Percentiles rank a stretch among this genome's conserved stretches.
These are phyloP conservation scores for Augochlorella aurata DNA, from an alignment of 2,888 invertebrate genomes.

Conservation along the genomic window DNA sequence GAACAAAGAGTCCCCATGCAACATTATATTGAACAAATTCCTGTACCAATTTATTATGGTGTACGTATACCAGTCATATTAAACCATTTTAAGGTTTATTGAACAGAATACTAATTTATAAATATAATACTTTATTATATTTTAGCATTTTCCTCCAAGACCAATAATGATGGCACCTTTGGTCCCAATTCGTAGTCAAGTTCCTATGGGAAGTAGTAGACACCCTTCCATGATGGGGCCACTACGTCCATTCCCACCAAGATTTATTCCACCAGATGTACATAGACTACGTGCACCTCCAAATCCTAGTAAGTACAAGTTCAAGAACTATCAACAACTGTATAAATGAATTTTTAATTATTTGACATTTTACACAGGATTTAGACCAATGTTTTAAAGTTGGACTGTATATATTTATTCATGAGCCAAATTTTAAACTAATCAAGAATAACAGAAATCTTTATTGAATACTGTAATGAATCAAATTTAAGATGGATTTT, in stretches of 20 bases:
- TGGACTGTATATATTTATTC: not conserved
- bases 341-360: not conserved
- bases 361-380: constrained; percentile 43
- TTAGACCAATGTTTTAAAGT: constrained; percentile 52
- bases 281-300: constrained; percentile 52
- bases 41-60: constrained; percentile 69
- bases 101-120: not conserved
- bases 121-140: not conserved
- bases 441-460: not conserved
- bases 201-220: constrained; percentile 60
- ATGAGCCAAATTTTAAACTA: constrained; percentile 1
- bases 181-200: constrained; percentile 66
- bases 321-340: not conserved
- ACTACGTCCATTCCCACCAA: constrained; percentile 67
- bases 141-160: constrained; percentile 64
- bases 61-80: constrained; percentile 53
- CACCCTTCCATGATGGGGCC: constrained; percentile 63
- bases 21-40: constrained; percentile 62
- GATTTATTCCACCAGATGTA: constrained; percentile 66
- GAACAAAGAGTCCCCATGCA: constrained; percentile 37
- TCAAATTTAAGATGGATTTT: not conserved
- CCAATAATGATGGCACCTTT: constrained; percentile 71
- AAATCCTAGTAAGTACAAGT: constrained; percentile 55
- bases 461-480: not conserved
- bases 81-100: not conserved